Base-by-base conservation (phyloP, 1,140 invertebrate species). In the Amyelois transitella region DNA sequence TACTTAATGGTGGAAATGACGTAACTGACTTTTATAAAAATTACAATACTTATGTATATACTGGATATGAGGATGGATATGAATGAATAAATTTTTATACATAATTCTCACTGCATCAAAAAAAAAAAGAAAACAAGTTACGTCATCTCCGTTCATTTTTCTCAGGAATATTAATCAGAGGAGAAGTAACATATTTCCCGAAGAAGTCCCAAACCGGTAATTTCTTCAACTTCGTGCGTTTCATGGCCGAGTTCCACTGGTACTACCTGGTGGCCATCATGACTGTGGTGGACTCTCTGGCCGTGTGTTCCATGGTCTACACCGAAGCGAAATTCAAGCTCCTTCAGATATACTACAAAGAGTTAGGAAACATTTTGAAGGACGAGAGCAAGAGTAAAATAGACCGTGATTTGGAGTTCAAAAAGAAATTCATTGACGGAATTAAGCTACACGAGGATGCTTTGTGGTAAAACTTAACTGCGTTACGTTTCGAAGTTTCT, bases 101-200 rank as follows among this genome's bases (percentile, higher is more conserved):
- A n/a, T n/a, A n/a, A n/a, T n/a, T n/a, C n/a, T n/a, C n/a, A n/a
- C n/a, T n/a, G n/a, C n/a, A n/a, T n/a, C n/a, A n/a, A n/a, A n/a
- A n/a, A n/a, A n/a, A n/a, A n/a, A n/a, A n/a, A n/a, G n/a, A n/a
- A n/a, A n/a, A n/a, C n/a, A n/a, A n/a, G n/a, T n/a, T n/a, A n/a
- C n/a, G n/a, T n/a, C n/a, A n/a, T n/a, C 8, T 24, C 7, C 25
- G 7, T 25, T 18, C 25, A 43, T 6, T 69, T 66, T n/a, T n/a
- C n/a, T 7, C 62, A 80, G 77, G 63, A 1, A 67, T 69, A 20
- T 66, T 69, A 14, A 66, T 77, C 10, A 55, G 71, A 3, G 72
- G 66, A n/a, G 69, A 72, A 62, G 71, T 80, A 2, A 58, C 60
- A 5, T 72, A 45, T 21, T 71, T 53, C 22, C 77, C 77, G 0